A percentile compares a stretch with the other conserved stretches of the same genome.
phyloP scores from a whole-genome alignment of 2,888 invertebrate species.

The Aphodius granarius region DNA sequence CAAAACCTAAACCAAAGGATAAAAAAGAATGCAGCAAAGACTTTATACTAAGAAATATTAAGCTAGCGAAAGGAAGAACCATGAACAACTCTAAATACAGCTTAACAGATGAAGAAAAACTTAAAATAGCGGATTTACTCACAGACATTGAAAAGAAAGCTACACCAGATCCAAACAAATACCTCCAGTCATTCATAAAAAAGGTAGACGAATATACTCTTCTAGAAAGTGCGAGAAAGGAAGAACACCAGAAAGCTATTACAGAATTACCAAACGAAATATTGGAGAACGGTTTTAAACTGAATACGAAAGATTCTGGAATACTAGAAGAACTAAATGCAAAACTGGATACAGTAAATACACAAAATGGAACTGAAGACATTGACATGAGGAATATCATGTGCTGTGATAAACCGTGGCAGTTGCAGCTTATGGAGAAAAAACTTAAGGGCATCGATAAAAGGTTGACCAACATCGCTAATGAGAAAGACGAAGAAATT shows the following conservation, averaged over 20 bases:
- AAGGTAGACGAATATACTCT: neutral
- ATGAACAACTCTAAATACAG: neutral
- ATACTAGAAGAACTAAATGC: neutral
- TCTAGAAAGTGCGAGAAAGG: neutral
- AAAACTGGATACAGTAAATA: neutral
- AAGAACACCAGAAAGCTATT: neutral
- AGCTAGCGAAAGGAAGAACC: neutral
- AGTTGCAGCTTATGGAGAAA: constrained; percentile 2
- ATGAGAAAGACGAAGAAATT: constrained; percentile 1
- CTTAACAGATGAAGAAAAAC: constrained; percentile 10
- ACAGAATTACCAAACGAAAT: neutral
- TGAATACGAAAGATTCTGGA: neutral
- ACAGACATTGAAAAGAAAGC: constrained; percentile 2
- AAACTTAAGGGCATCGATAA: neutral
- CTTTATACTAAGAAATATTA: constrained; percentile 2
- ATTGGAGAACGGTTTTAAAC: constrained; percentile 5
- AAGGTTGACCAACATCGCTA: neutral
- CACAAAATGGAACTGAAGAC: neutral
- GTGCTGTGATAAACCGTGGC: neutral
- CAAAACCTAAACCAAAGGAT: neutral
- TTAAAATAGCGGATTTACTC: neutral
- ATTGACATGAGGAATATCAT: neutral
- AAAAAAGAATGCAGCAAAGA: neutral
- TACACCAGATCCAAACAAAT: neutral
- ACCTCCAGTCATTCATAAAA: constrained; percentile 1